These are phyloP conservation scores for Geococcyx californianus DNA, from an alignment of 2,113 vertebrate species.

Conservation along the genomic window DNA sequence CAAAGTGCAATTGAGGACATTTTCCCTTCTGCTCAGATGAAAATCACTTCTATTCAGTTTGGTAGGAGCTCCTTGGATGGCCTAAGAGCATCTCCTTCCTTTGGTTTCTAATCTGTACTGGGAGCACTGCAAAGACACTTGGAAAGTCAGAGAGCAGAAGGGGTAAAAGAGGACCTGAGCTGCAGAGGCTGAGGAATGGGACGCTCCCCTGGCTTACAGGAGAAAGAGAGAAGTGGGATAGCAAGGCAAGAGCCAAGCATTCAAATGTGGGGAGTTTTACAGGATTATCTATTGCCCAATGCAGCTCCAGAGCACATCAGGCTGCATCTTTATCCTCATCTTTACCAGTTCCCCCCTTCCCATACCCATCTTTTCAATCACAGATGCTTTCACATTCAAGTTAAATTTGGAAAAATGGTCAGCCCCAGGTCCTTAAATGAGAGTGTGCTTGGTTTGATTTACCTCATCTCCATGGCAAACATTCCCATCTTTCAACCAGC, in stretches of 20 bases:
- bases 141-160: background rate
- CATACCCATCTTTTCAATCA: background rate
- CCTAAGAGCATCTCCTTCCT: background rate
- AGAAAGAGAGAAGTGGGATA: background rate
- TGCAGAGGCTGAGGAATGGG: background rate
- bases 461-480: background rate
- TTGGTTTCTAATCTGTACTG: background rate
- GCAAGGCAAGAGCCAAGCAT: background rate
- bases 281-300: background rate
- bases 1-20: constrained; percentile 31
- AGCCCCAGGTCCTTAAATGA: background rate
- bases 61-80: background rate
- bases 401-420: background rate
- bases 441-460: background rate
- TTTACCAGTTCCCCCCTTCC: background rate
- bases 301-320: background rate
- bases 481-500: background rate
- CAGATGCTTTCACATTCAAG: background rate
- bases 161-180: background rate
- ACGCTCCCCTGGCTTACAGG: background rate
- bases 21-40: constrained; percentile 41
- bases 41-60: background rate
- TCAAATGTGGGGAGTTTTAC: background rate
- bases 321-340: background rate
- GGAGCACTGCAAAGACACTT: background rate